Evolutionary conservation across 2,888 invertebrate species (phyloP), one percentile per base, ranked within the genome.

Genomic region (Polyommatus icarus): DNA sequence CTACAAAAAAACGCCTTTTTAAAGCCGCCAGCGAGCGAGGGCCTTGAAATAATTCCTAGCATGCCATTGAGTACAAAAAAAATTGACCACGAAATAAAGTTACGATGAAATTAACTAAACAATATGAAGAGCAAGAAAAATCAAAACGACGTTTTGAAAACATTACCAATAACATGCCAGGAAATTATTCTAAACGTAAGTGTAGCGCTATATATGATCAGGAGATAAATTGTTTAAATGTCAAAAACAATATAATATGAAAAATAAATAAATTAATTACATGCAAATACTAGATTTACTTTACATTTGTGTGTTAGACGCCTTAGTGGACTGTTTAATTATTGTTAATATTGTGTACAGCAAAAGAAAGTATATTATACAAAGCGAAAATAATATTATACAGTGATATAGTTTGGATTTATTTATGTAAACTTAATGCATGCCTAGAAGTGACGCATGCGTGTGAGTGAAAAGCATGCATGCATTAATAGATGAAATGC

Each of bases 21-120:
- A 73, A 73, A 73, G 46, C 73, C 24, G 73, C 73, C 12, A 46
- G 46, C 46, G 40, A 73, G 20, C 24, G 73, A 40, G 46, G 67
- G 67, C 29, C 67, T 15, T 67, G 29, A 29, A 67, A 67, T 67
- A 67, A 67, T 67, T 67, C 67, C 67, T 32, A 67, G 29, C 67
- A 29, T 67, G 67, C 29, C 15, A 29, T 67, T 29, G 67, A 67
- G 7, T 4, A 12, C 15, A 15, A 15, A 29, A 61, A 61, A 67
- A 12, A 5, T 1, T 54, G 15, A 0, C 54, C 12, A 18, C 18
- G 50, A 54, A 18, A 46, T 46, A 46, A 46, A 46, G 46, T 46
- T 12, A 46, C 46, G 46, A 24, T 24, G 3, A 61, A 24, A 24
- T n/a, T 24, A 61, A 4, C 20, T 24, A 61, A 10, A 61, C 61